Evolutionary conservation across 1,140 invertebrate genomes (phyloP).

Genomic region (Sesamia nonagrioides): DNA sequence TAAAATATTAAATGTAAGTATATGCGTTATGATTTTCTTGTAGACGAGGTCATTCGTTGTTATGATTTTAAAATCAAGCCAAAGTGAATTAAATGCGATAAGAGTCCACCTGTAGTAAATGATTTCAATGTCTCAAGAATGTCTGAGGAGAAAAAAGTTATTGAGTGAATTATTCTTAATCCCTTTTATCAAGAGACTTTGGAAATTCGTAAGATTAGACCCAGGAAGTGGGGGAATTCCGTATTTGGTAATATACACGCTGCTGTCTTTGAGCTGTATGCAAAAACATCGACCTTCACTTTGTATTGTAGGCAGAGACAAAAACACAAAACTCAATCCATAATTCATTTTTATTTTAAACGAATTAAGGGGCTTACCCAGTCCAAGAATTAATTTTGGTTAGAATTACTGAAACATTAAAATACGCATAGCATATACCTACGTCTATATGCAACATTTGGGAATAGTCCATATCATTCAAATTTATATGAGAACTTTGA

Average conservation of each 20-base stretch:
- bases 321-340: neutral
- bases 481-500: too few species aligned
- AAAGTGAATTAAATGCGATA: constrained; percentile 2
- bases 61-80: constrained; percentile 1
- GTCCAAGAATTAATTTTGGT: neutral
- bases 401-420: neutral
- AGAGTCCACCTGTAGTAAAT: neutral
- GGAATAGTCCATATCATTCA: too few species aligned
- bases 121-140: neutral
- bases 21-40: neutral
- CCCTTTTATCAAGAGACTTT: neutral
- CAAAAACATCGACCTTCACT: constrained; percentile 16
- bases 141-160: neutral
- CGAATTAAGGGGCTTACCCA: neutral
- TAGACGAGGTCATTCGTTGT: constrained; percentile 16
- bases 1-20: too few species aligned
- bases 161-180: neutral
- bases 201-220: neutral
- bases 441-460: too few species aligned
- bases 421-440: too few species aligned
- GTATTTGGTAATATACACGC: neutral
- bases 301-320: neutral
- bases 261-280: constrained; percentile 11
- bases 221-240: constrained; percentile 15
- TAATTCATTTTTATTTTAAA: neutral